Base-by-base conservation (phyloP, 1,140 invertebrate species). In the Luehdorfia chinensis region DNA sequence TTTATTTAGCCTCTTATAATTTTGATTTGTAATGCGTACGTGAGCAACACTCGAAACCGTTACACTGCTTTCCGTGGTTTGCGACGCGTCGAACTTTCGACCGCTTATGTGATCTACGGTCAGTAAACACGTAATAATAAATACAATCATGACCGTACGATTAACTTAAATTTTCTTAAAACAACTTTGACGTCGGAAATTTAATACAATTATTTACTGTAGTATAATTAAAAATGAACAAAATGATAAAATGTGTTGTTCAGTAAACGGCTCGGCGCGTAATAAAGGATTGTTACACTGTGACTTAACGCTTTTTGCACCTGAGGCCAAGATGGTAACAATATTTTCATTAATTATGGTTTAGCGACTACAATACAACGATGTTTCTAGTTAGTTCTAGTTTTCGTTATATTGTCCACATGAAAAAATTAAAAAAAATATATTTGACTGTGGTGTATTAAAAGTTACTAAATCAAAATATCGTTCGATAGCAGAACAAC, bases 241-340 rank as follows among this genome's bases (percentile, higher is more conserved):
- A 13, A 8, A 28, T 21, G 25, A 31, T 21, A 15, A 15, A 48
- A 48, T 55, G 52, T 69, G 50, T 48, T 56, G 27, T 32, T 56
- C 28, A 39, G 4, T 50, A 59, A 57, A 58, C 54, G 60, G 50
- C 37, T 62, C 44, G 34, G 41, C 43, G 37, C 43, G 54, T 51
- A 60, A 63, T 66, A 61, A 65, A 34, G 43, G 43, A 30, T 51
- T 57, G 14, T 19, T 18, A 15, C 9, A 36, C 45, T 47, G 49
- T 55, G 44, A 45, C 51, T 53, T 63, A 51, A 64, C 53, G 50
- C 27, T 66, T 68, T 74, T 66, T 62, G 57, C 60, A 59, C 52
- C 64, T 64, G 58, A 68, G 60, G 59, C 54, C 55, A 62, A 57
- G 50, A 39, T 31, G 30, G 33, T n/a, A 9, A 33, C 32, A 14